These are phyloP conservation scores for Trinorchestia longiramus DNA, from an alignment of 1,140 invertebrate genomes.

Conservation along the genomic window DNA sequence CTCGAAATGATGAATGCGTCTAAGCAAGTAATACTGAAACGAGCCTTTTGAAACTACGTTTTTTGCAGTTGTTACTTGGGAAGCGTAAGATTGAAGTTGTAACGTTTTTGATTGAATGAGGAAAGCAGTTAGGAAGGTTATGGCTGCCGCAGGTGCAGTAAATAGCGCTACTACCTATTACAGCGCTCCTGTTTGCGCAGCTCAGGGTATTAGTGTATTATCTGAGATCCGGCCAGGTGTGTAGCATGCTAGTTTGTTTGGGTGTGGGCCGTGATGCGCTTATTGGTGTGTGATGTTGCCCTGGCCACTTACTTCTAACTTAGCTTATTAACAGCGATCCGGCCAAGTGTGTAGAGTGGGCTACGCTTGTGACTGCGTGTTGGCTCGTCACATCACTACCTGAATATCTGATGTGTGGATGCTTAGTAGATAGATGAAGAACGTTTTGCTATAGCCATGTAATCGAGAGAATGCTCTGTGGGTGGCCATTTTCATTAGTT, in stretches of 20 bases:
- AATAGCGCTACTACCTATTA: background rate
- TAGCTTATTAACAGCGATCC: background rate
- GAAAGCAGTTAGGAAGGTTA: background rate
- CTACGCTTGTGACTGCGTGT: background rate
- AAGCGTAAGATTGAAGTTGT: background rate
- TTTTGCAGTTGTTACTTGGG: background rate
- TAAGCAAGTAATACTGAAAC: background rate
- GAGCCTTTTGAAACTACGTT: background rate
- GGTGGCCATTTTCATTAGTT: background rate
- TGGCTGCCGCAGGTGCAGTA: background rate
- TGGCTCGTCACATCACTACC: background rate
- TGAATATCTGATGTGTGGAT: conserved; percentile 30
- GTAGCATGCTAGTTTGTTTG: background rate
- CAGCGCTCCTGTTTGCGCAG: background rate
- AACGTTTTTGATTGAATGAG: background rate
- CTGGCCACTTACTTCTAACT: background rate
- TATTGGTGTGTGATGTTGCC: background rate
- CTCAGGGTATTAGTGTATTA: conserved; percentile 27
- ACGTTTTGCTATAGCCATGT: conserved; percentile 3
- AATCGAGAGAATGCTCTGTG: background rate
- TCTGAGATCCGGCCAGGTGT: conserved; percentile 12
- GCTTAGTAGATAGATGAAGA: background rate
- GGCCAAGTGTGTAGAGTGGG: background rate
- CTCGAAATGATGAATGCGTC: background rate
- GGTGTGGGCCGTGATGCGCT: background rate